These are phyloP conservation scores for Pampusana beccarii DNA, from an alignment of 2,113 vertebrate genomes.

Conservation along the genomic window DNA sequence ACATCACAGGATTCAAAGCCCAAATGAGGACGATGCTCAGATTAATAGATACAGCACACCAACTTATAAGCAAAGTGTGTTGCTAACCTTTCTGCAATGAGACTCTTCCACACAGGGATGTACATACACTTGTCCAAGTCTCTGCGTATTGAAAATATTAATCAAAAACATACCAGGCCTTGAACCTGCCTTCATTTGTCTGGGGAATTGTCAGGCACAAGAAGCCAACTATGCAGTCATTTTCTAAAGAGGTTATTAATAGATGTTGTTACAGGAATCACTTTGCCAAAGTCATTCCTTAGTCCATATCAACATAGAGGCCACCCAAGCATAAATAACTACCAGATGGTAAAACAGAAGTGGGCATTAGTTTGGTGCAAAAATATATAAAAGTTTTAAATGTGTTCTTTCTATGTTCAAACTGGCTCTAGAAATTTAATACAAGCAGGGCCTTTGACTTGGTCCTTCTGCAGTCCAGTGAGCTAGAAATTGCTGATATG, in stretches of 20 bases:
- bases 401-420: not conserved
- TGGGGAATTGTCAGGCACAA: not conserved
- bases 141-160: not conserved
- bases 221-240: not conserved
- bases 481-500: not conserved
- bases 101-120: not conserved
- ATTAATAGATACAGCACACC: not conserved
- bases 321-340: not conserved
- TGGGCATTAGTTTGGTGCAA: not conserved
- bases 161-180: accelerated
- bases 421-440: not conserved
- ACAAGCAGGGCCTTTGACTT: not conserved
- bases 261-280: not conserved
- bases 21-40: not conserved
- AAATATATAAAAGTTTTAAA: not conserved
- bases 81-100: not conserved
- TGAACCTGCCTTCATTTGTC: not conserved
- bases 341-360: not conserved
- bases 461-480: not conserved
- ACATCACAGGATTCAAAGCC: conserved; percentile 4
- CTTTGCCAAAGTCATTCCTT: not conserved
- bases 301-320: not conserved
- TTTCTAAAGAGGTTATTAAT: not conserved
- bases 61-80: not conserved
- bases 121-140: not conserved